Conservation (phyloP, 2,113 vertebrate species). For the Acanthisitta chloris region DNA sequence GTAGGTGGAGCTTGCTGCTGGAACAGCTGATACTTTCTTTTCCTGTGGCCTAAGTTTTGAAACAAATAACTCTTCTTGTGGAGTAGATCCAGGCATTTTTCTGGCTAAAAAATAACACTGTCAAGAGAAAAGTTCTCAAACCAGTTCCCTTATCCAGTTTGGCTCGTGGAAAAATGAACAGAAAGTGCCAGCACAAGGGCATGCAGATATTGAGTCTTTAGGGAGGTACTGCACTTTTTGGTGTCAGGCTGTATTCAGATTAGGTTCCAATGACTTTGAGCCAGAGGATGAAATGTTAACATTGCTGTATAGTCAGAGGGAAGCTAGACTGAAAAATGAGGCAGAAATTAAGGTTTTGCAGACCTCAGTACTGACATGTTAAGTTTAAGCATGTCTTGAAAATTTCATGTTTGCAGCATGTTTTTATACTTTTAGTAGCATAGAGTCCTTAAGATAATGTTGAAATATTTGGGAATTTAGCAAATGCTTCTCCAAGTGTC, state of each 20-base stretch:
- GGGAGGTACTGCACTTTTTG: background rate
- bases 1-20: background rate
- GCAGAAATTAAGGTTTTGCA: background rate
- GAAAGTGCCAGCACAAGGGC: background rate
- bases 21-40: background rate
- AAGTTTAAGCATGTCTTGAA: background rate
- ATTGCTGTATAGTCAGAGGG: background rate
- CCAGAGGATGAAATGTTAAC: background rate
- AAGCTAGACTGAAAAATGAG: background rate
- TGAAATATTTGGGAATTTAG: constrained; percentile 10
- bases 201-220: background rate
- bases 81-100: background rate
- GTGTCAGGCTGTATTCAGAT: background rate
- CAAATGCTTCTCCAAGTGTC: background rate
- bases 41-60: background rate
- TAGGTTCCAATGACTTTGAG: background rate
- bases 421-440: background rate
- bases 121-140: background rate
- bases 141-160: background rate
- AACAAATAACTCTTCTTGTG: background rate
- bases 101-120: background rate
- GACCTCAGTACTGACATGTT: background rate
- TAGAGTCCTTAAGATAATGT: background rate
- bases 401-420: background rate
- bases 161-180: background rate